Percentiles rank a stretch among this genome's conserved stretches.
Evolutionary conservation across 2,113 vertebrate species (phyloP).

Genomic region (Nycticebus coucang): DNA sequence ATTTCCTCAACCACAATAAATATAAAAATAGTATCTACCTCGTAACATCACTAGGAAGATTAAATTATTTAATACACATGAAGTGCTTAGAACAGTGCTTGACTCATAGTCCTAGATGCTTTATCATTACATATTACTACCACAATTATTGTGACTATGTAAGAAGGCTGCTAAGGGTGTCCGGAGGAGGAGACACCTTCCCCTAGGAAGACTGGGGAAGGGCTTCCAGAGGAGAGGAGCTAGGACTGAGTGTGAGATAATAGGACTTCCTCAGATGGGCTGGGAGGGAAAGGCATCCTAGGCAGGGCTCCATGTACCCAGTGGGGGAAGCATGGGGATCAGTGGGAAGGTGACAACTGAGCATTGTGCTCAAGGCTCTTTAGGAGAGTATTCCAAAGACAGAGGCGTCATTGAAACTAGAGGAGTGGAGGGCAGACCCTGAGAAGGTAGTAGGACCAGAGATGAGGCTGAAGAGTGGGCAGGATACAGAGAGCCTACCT

Average conservation of each 20-base stretch:
- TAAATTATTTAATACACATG: neutral
- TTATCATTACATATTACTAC: neutral
- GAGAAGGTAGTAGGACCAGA: neutral
- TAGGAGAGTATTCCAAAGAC: neutral
- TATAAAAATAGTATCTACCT: neutral
- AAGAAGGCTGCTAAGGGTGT: neutral
- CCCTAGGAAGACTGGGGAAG: neutral
- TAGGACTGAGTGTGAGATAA: neutral
- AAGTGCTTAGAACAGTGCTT: neutral
- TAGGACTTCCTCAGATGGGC: neutral
- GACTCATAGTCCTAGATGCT: neutral
- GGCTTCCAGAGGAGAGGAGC: neutral
- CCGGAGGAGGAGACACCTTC: neutral
- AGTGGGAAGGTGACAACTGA: neutral
- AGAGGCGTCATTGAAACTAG: neutral
- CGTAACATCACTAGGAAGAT: neutral
- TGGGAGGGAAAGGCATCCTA: neutral
- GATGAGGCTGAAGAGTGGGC: neutral
- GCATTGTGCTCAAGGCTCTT: neutral
- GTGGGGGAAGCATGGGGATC: neutral
- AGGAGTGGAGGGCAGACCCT: neutral
- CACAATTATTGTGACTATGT: neutral
- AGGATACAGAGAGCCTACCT: neutral
- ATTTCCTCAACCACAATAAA: slow-evolving; percentile 10
- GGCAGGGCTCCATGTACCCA: neutral